Evolutionary conservation across 1,140 invertebrate genomes (phyloP).

Genomic region (Meloidogyne hapla): DNA sequence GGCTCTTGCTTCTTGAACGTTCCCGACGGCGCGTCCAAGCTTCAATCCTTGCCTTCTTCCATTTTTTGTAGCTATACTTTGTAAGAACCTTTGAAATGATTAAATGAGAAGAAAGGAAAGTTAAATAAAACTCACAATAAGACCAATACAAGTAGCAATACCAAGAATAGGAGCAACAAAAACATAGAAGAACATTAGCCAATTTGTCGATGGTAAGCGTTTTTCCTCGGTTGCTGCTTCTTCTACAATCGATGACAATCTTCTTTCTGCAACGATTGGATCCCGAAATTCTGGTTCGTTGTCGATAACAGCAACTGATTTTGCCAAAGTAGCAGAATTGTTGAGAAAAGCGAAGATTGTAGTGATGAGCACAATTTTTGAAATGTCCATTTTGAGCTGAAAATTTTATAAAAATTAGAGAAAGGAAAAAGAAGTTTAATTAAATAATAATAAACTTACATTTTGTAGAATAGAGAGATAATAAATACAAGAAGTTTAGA

Average conservation of each 20-base stretch:
- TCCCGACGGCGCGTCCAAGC: neutral
- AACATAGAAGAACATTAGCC: neutral
- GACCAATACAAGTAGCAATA: neutral
- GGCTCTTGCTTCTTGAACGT: neutral
- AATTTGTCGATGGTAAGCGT: neutral
- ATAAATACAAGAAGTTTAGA: too few species aligned
- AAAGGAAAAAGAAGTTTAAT: too few species aligned
- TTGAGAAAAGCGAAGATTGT: neutral
- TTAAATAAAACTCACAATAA: neutral
- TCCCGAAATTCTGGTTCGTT: neutral
- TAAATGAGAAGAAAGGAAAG: neutral
- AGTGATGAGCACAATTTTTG: neutral
- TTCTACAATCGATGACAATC: neutral
- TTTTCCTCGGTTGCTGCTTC: neutral
- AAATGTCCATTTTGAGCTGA: neutral
- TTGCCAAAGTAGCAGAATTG: neutral
- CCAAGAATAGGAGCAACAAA: neutral
- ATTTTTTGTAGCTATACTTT: neutral
- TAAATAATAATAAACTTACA: too few species aligned
- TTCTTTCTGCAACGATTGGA: neutral
- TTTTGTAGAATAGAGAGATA: too few species aligned
- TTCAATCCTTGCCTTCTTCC: neutral
- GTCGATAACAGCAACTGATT: neutral
- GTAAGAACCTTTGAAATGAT: neutral
- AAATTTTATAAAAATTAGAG: neutral